Base-by-base conservation (phyloP, 2,797 vertebrate species). In the Sitta carolinensis region DNA sequence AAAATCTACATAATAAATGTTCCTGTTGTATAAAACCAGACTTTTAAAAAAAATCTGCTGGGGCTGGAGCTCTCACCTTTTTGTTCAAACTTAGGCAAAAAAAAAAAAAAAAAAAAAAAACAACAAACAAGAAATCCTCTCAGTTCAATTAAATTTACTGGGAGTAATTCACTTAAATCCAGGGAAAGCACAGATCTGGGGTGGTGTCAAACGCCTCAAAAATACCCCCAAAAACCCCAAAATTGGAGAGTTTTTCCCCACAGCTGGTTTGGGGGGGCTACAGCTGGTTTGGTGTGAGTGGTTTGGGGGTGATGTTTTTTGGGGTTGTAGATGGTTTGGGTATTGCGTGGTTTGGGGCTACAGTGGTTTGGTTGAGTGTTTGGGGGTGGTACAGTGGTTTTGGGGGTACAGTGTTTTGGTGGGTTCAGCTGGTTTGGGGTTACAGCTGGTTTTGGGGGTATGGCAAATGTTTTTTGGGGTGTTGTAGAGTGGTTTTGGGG, bases 341-440 rank as follows among this genome's bases (percentile, higher is more conserved):
- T n/a, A n/a, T n/a, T n/a, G n/a, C n/a, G n/a, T n/a, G n/a, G n/a
- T n/a, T n/a, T n/a, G n/a, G n/a, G n/a, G n/a, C n/a, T n/a, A n/a
- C n/a, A n/a, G n/a, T n/a, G n/a, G n/a, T n/a, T n/a, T n/a, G n/a
- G n/a, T n/a, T n/a, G n/a, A n/a, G n/a, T n/a, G n/a, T 18, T 15
- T 50, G 3, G 2, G 66, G 45, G 32, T 2, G 0, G 1, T 3
- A 9, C 47, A 20, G 34, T 16, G 29, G 1, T 11, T 14, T 52
- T 3, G 3, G 58, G 32, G 25, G 1, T 3, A 9, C 22, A 17
- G 54, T 4, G 1, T 10, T 13, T 52, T 5, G 2, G 48, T 27
- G 30, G 1, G 0, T 1, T 2, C 27, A 23, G 43, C 5, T 26
- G 13, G 1, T 5, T 16, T 54, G 30, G 30, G 1, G 0, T 1